Percentiles rank a stretch among this genome's conserved stretches.
These are phyloP conservation scores for Tipula lateralis DNA, from an alignment of 2,888 invertebrate species.

Conservation along the genomic window DNA sequence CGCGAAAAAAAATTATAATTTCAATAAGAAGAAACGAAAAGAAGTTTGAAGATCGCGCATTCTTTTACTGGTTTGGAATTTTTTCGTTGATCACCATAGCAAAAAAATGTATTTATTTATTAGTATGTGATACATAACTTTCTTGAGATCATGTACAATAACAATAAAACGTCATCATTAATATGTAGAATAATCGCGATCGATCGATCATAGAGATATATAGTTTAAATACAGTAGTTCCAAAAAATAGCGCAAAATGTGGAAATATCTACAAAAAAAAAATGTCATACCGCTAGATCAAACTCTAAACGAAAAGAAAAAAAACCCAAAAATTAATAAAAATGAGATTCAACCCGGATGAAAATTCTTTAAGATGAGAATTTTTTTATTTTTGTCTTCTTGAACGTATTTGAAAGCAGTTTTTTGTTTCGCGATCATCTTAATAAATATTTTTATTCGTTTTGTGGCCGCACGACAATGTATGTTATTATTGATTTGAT, in stretches of 20 bases:
- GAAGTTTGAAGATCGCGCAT: slow-evolving; percentile 24
- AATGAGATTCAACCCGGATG: slow-evolving; percentile 29
- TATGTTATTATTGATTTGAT: slow-evolving; percentile 19
- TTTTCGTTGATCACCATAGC: background rate
- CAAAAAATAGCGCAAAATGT: no score
- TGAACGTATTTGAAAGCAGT: background rate
- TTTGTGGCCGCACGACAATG: slow-evolving; percentile 6
- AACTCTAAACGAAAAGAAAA: background rate
- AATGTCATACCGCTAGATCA: slow-evolving; percentile 15
- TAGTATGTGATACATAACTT: background rate
- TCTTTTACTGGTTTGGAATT: slow-evolving; percentile 24
- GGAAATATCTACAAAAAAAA: background rate
- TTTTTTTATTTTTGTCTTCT: slow-evolving; percentile 14
- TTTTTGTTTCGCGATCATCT: slow-evolving; percentile 2
- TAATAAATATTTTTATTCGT: background rate
- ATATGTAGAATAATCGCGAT: background rate
- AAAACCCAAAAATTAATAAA: slow-evolving; percentile 29
- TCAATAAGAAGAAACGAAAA: slow-evolving; percentile 4
- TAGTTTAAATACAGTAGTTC: background rate
- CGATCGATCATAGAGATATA: slow-evolving; percentile 24
- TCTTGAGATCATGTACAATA: background rate
- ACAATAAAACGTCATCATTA: background rate
- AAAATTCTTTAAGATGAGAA: slow-evolving; percentile 29
- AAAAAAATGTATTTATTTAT: background rate
- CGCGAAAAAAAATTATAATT: background rate